These are phyloP conservation scores for Agriopis aurantiaria DNA, from an alignment of 2,888 invertebrate genomes.

Conservation along the genomic window DNA sequence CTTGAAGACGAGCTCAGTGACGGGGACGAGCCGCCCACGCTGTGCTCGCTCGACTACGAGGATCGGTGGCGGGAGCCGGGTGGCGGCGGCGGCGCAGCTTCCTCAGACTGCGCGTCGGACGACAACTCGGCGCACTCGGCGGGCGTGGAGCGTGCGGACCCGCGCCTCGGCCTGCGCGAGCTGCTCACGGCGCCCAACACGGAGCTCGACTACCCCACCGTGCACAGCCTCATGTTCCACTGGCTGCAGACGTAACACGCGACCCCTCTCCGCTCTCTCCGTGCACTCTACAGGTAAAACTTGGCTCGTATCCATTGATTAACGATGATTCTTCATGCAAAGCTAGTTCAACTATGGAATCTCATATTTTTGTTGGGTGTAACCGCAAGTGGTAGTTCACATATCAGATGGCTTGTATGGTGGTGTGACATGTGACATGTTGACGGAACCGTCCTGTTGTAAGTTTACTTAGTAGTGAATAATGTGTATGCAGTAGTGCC, in stretches of 20 bases:
- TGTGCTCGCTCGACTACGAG: slow-evolving; percentile 75
- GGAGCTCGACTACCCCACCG: slow-evolving; percentile 80
- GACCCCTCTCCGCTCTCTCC: slow-evolving; percentile 31
- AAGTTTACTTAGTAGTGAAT: slow-evolving; percentile 52
- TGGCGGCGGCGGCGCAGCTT: slow-evolving; percentile 70
- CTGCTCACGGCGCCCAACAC: slow-evolving; percentile 78
- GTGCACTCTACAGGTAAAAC: slow-evolving; percentile 46
- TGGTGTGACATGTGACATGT: slow-evolving; percentile 56
- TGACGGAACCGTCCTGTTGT: slow-evolving; percentile 78
- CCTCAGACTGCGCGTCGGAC: slow-evolving; percentile 77
- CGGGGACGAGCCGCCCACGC: slow-evolving; percentile 78
- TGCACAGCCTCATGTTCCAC: slow-evolving; percentile 84
- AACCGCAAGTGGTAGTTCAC: slow-evolving; percentile 60
- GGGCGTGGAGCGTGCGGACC: slow-evolving; percentile 62
- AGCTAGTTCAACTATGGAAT: slow-evolving; percentile 34
- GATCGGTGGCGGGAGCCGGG: slow-evolving; percentile 72
- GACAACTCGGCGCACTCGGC: slow-evolving; percentile 80
- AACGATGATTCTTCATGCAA: slow-evolving; percentile 19
- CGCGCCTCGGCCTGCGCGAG: slow-evolving; percentile 71
- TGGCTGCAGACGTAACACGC: slow-evolving; percentile 83
- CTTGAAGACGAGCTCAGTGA: slow-evolving; percentile 77
- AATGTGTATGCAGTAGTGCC: slow-evolving; percentile 35
- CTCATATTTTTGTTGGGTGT: slow-evolving; percentile 37
- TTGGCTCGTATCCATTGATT: slow-evolving; percentile 51
- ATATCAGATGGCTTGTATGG: slow-evolving; percentile 70